Base-by-base conservation (phyloP, 2,113 vertebrate genomes). In the Ptychochromis oligacanthus region DNA sequence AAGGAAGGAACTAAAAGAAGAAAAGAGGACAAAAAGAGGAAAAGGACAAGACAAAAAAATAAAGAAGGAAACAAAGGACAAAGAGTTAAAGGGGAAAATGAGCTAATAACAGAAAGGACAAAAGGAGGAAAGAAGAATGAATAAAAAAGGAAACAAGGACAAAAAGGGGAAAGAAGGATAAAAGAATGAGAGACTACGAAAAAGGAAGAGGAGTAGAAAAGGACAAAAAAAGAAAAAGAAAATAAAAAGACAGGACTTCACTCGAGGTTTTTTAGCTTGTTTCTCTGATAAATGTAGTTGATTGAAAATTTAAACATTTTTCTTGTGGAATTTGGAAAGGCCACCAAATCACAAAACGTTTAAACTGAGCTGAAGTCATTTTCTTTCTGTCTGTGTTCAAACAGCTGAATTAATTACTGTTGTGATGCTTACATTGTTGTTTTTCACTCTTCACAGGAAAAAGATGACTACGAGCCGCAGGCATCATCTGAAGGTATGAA, bases 401-500 rank as follows among this genome's bases (percentile, higher is more conserved):
- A 46, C 2, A 26, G 62, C 22, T 52, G 65, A 52, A 49, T 2
- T 11, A 31, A 5, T 72, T 9, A 34, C 26, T 34, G 67, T 43
- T 70, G 15, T 67, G 60, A 4, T 18, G 36, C 61, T 65, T 13
- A 70, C 22, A 4, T 1, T 22, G 20, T 8, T 58, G 2, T 72
- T 28, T 87, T 2, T 91, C 24, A 83, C 62, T 43, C 56, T 38
- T 57, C 79, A 92, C 95, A 99, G 98, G 0, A 98, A 95, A 64
- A 97, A 97, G 95, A 97, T 98, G 95, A 94, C 95, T 18, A 97
- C 97, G 26, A 97, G 97, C 94, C 97, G 98, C 77, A 95, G 92
- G 93, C 97, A 97, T 92, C 96, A 98, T 83, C 97, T 99, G 81
- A 99, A 99, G 97, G 98, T 99, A 95, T 34, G n/a, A n/a, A n/a